Evolutionary conservation across 2,113 vertebrate genomes (phyloP), one percentile per base, ranked within the genome.

Genomic region (Podarcis muralis): DNA sequence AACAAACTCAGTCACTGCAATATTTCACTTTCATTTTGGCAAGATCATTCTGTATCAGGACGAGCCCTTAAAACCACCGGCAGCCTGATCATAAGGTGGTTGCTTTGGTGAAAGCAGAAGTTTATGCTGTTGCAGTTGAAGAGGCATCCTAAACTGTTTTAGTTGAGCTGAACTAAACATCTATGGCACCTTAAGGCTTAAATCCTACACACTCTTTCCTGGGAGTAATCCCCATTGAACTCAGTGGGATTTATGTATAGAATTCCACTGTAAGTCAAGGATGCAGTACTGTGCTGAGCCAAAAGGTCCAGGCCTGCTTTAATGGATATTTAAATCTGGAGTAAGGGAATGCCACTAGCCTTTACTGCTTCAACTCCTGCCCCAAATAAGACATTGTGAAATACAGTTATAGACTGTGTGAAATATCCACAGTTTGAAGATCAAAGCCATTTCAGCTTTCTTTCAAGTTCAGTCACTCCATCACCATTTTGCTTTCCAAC

Each of bases 1-100:
- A 86, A 18, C 85, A 91, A 94, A 90, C 20, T 1, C 72, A 30
- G 1, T 90, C 88, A 87, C 66, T 89, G 76, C 66, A 4, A 83
- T 4, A 0, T 1, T 3, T 92, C 6, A 5, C 83, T 92, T 83
- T 85, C 40, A 76, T 85, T 53, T 76, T 85, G 62, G 16, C 35
- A 77, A 62, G 23, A 27, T 65, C 35, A 65, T 77, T 85, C 75
- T 62, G 57, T 75, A 59, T 12, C 13, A 43, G 20, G 84, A 85
- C 11, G 40, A 76, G 25, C 35, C 37, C 57, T 76, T 76, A 40
- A 85, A 85, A 62, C 59, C 43, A 65, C 57, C 62, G 7, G 57
- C 22, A 76, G 23, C 9, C 32, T 75, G 71, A 37, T 85, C 3
- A 15, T 2, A 85, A 65, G 25, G 30, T 11, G 7, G 57, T 15